A percentile compares a stretch with the other conserved stretches of the same genome.
These are phyloP conservation scores for Heptranchias perlo DNA, from an alignment of 2,113 vertebrate species.

Conservation along the genomic window DNA sequence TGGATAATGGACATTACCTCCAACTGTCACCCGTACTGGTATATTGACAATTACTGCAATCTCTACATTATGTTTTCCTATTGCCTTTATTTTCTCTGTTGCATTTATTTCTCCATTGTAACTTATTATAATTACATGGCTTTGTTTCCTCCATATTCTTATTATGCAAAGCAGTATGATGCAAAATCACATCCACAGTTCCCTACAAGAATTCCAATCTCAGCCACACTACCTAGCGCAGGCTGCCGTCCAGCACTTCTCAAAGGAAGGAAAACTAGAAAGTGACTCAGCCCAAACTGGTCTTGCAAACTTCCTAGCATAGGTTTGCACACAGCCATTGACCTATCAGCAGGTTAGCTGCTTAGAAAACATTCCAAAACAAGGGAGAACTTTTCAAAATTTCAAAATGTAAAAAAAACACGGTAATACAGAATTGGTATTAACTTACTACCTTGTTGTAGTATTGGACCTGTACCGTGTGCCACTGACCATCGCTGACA, in stretches of 20 bases:
- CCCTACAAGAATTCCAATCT: not conserved
- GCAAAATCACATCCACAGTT: not conserved
- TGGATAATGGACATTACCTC: not conserved
- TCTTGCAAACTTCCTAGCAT: not conserved
- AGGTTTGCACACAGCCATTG: not conserved
- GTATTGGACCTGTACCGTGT: constrained; percentile 85
- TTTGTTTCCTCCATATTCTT: not conserved
- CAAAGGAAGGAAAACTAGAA: not conserved
- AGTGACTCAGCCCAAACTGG: not conserved
- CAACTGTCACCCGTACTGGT: not conserved
- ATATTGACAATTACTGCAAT: not conserved
- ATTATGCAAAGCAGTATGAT: not conserved
- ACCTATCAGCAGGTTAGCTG: not conserved
- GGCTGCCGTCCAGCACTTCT: not conserved
- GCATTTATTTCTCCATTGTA: not conserved
- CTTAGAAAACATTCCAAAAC: not conserved
- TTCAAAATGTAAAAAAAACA: not conserved
- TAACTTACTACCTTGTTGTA: constrained; percentile 84
- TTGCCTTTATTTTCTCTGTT: not conserved
- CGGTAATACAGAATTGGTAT: not conserved
- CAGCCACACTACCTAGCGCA: not conserved
- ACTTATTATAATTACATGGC: too few relatives aligned
- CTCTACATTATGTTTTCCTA: not conserved
- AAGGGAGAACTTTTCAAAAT: too few relatives aligned
- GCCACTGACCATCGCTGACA: constrained; percentile 92